Evolutionary conservation across 2,888 invertebrate genomes (phyloP).

Genomic region (Eupithecia dodoneata): DNA sequence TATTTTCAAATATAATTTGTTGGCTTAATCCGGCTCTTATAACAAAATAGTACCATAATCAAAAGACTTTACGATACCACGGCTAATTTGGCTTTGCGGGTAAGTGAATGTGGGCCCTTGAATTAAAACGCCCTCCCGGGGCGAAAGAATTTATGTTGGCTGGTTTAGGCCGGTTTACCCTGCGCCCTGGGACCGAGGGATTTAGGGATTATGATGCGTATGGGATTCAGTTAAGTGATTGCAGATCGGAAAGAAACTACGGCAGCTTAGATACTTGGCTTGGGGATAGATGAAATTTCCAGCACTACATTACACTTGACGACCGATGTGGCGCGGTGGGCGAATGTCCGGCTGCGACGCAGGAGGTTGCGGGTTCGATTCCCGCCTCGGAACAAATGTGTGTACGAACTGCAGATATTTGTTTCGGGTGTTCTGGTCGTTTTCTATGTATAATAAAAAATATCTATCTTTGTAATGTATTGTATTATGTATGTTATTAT

Average conservation of each 20-base stretch:
- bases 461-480: too few species aligned
- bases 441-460: too few species aligned
- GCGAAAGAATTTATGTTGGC: slow-evolving; percentile 36
- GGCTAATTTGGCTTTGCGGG: slow-evolving; percentile 35
- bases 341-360: too few species aligned
- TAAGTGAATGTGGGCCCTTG: slow-evolving; percentile 41
- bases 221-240: slow-evolving; percentile 22
- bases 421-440: too few species aligned
- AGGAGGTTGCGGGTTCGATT: too few species aligned
- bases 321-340: too few species aligned
- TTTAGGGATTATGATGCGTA: slow-evolving; percentile 29
- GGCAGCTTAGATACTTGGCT: not conserved
- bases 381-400: too few species aligned
- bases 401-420: too few species aligned
- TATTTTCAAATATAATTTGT: not conserved
- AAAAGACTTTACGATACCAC: slow-evolving; percentile 28
- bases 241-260: slow-evolving; percentile 12
- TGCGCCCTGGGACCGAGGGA: slow-evolving; percentile 16
- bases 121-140: slow-evolving; percentile 34
- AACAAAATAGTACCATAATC: slow-evolving; percentile 27
- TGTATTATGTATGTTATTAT: too few species aligned
- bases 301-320: not conserved
- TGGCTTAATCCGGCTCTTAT: not conserved
- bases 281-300: not conserved
- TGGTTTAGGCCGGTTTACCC: slow-evolving; percentile 2